A percentile compares a stretch with the other conserved stretches of the same genome.
phyloP scores from a whole-genome alignment of 1,140 invertebrate genomes.

The Hermetia illucens region DNA sequence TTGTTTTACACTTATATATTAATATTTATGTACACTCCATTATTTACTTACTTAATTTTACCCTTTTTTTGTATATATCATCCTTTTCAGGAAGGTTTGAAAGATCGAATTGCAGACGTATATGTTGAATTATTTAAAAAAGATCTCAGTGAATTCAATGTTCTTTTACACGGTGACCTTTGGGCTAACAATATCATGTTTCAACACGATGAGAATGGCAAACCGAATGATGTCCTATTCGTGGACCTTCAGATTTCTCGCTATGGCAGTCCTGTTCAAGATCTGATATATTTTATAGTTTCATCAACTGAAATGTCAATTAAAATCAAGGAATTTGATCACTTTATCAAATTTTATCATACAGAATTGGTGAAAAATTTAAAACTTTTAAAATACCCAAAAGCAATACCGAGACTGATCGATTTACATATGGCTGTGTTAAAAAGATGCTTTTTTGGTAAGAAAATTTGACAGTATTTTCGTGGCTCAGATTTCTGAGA shows the following conservation, averaged over 20 bases:
- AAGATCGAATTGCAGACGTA: conserved; percentile 4
- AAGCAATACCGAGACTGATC: conserved; percentile 12
- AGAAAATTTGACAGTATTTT: too few relatives aligned
- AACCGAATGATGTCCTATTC: conserved; percentile 33
- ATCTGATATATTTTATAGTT: conserved; percentile 17
- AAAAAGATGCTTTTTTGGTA: too few relatives aligned
- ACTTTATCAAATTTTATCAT: conserved; percentile 21
- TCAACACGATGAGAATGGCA: conserved; percentile 33
- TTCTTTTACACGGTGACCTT: conserved; percentile 45
- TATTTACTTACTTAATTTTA: too few relatives aligned
- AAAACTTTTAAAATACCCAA: conserved; percentile 16
- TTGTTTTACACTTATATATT: too few relatives aligned
- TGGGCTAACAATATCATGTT: conserved; percentile 54
- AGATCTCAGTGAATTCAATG: conserved; percentile 35
- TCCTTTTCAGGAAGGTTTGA: not conserved
- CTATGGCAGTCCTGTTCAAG: conserved; percentile 16
- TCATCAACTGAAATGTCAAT: conserved; percentile 20
- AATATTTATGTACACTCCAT: too few relatives aligned
- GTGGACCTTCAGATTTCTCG: conserved; percentile 18
- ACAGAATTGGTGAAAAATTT: conserved; percentile 15
- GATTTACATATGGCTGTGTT: conserved; percentile 19
- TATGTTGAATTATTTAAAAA: conserved; percentile 6
- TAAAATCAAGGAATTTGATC: conserved; percentile 20
- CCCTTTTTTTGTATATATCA: not conserved
- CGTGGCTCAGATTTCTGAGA: too few relatives aligned